Conservation (phyloP, 2,113 vertebrate genomes). For the Catagonus wagneri region DNA sequence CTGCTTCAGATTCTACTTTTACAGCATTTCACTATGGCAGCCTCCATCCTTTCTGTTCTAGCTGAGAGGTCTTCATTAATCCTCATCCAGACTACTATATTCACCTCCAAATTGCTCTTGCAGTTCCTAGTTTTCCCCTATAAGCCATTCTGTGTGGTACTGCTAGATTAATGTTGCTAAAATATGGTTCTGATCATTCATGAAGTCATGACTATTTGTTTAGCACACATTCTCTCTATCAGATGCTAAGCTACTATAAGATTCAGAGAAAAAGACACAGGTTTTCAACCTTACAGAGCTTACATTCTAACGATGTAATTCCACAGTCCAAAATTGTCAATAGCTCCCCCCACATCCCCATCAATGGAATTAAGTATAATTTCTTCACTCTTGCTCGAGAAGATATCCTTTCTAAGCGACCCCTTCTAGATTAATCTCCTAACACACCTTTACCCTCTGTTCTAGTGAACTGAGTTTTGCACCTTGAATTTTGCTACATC, state of each 20-base stretch:
- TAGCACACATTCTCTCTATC: not conserved
- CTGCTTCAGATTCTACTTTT: not conserved
- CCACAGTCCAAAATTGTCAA: not conserved
- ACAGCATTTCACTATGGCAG: not conserved
- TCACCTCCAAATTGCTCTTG: not conserved
- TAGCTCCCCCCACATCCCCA: not conserved
- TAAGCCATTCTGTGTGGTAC: not conserved
- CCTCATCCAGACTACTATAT: constrained; percentile 15
- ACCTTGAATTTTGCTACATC: constrained; percentile 21
- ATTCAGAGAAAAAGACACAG: not conserved
- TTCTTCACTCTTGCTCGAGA: not conserved
- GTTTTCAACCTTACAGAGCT: not conserved
- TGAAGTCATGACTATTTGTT: not conserved
- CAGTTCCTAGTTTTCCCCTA: not conserved
- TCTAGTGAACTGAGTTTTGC: constrained; percentile 16
- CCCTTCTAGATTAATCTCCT: not conserved
- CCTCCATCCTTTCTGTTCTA: not conserved
- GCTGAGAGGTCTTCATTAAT: not conserved
- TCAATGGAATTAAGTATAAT: not conserved
- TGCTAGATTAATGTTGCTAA: constrained; percentile 16
- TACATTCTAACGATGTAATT: constrained; percentile 36
- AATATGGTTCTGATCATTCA: not conserved
- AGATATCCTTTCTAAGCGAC: not conserved
- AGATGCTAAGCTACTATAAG: not conserved
- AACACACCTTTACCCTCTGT: not conserved